Base-by-base conservation (phyloP, 2,888 invertebrate species). In the Brachylomia viminalis region DNA sequence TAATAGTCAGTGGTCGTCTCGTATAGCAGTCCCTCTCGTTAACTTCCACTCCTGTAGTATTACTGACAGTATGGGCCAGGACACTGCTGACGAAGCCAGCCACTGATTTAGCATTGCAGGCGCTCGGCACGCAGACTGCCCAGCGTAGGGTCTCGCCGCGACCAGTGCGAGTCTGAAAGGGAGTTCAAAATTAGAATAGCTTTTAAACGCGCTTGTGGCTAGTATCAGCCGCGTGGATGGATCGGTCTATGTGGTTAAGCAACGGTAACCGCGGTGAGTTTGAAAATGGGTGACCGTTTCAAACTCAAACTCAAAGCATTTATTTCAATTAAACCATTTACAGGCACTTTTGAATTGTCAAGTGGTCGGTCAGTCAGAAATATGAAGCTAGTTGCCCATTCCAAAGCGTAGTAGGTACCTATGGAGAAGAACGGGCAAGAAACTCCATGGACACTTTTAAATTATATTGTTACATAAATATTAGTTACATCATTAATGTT, bases 51-150 rank as follows among this genome's bases (percentile, higher is more conserved):
- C 91, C 92, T 2, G 95, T 95, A 13, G 94, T 94, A 83, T 97
- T 96, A 30, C 95, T 95, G 0, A 96, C 95, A 0, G 95, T 95
- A 68, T 94, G 92, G 0, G 93, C 91, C 1, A 97, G 88, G 0
- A 97, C 95, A 20, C 93, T 93, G 70, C 92, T 92, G 7, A 97
- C 95, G 77, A 97, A 97, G n/a, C 92, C 90, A 45, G 94, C 93
- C 11, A 97, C 96, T 33, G 97, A 97, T 13, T 93, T 89, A 0
- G 96, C 93, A 59, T 94, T 93, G 88, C 98, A 98, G 0, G 97
- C 94, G 59, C 97, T 97, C 23, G 98, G 98, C 11, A 97, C 94
- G 88, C 98, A 98, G 0, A 97, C 96, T 2, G 97, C 97, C 97
- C 97, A 98, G 78, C 97, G 97, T 0, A 97, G 90, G 0, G 94